phyloP scores from a whole-genome alignment of 2,888 invertebrate genomes.

The Zonitis immaculata region DNA sequence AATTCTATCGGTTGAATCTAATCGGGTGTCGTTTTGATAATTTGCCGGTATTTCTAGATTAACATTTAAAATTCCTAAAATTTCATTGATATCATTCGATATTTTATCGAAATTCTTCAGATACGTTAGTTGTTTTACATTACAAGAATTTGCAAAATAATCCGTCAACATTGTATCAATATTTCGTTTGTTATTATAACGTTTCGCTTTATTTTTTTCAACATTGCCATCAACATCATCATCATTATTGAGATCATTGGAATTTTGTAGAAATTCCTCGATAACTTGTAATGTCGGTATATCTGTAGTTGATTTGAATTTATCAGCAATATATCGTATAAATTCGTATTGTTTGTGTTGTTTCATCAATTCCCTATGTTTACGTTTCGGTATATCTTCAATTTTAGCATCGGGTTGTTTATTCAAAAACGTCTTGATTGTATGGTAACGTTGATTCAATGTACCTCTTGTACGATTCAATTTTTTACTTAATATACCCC shows the following conservation, averaged over 20 bases:
- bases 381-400: slow-evolving; percentile 47
- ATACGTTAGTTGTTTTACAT: slow-evolving; percentile 5
- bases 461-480: slow-evolving; percentile 57
- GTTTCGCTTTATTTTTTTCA: not conserved
- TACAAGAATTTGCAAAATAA: slow-evolving; percentile 26
- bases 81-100: slow-evolving; percentile 18
- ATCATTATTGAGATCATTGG: not conserved
- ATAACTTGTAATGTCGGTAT: slow-evolving; percentile 23
- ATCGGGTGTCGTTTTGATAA: slow-evolving; percentile 13
- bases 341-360: slow-evolving; percentile 21
- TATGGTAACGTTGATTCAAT: slow-evolving; percentile 57
- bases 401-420: slow-evolving; percentile 49
- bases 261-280: slow-evolving; percentile 13
- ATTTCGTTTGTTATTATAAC: slow-evolving; percentile 2
- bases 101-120: slow-evolving; percentile 16
- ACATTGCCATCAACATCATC: not conserved
- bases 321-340: slow-evolving; percentile 23
- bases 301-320: slow-evolving; percentile 14
- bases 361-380: slow-evolving; percentile 4
- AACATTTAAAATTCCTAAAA: slow-evolving; percentile 25
- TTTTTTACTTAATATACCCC: slow-evolving; percentile 52
- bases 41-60: slow-evolving; percentile 29
- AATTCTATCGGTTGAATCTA: slow-evolving; percentile 29
- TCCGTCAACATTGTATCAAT: slow-evolving; percentile 29
- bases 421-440: slow-evolving; percentile 53